Evolutionary conservation across 1,140 invertebrate species (phyloP).

Genomic region (Vanessa tameamea): DNA sequence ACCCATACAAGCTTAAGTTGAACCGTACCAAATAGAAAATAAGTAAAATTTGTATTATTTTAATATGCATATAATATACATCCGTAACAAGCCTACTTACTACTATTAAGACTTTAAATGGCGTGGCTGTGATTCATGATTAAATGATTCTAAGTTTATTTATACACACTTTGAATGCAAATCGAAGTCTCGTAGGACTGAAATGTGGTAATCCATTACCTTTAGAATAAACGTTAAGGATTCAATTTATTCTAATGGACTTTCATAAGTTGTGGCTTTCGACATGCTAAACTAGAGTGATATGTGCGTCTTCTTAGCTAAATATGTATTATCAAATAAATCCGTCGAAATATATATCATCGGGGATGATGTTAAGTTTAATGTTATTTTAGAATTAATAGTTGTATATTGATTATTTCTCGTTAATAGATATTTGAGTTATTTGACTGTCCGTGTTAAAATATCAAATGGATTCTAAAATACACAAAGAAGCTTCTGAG

Average conservation of each 20-base stretch:
- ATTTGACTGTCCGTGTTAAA: too few species aligned
- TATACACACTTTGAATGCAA: slow-evolving; percentile 32
- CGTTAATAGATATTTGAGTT: too few species aligned
- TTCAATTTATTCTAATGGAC: slow-evolving; percentile 39
- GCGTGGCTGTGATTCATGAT: slow-evolving; percentile 12
- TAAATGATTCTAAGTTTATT: slow-evolving; percentile 12
- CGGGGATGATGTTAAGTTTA: too few species aligned
- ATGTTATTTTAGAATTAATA: too few species aligned
- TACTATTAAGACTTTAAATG: slow-evolving; percentile 1
- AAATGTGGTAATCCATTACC: slow-evolving; percentile 38
- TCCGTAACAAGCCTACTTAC: not conserved
- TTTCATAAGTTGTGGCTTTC: slow-evolving; percentile 37
- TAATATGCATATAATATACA: not conserved
- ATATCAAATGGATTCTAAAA: too few species aligned
- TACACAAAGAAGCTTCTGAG: too few species aligned
- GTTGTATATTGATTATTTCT: too few species aligned
- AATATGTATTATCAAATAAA: too few species aligned
- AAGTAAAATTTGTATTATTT: not conserved
- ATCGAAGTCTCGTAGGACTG: slow-evolving; percentile 26
- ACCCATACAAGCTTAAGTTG: too few species aligned
- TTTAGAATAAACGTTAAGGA: slow-evolving; percentile 38
- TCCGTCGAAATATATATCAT: too few species aligned
- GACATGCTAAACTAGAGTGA: slow-evolving; percentile 35
- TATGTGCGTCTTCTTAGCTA: slow-evolving; percentile 8
- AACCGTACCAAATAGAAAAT: too few species aligned